Conservation (phyloP, 2,797 vertebrate species). For the Dendrocincla fuliginosa region DNA sequence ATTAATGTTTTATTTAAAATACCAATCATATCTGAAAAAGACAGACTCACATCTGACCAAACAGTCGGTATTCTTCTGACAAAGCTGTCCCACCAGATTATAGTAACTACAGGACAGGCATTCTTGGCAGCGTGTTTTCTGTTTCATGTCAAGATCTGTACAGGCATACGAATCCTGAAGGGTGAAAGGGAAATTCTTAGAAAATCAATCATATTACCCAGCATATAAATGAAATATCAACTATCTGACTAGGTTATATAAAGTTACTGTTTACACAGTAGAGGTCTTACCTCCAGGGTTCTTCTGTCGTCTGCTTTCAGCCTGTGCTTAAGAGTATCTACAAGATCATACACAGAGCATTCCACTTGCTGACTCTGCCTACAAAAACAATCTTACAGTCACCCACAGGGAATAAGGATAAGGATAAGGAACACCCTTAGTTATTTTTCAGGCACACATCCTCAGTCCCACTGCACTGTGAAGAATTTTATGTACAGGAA, state of each 20-base stretch:
- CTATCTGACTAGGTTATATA: background rate
- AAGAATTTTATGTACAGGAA: background rate
- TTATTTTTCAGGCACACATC: background rate
- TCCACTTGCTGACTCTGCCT: slow-evolving; percentile 86
- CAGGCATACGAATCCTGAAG: slow-evolving; percentile 78
- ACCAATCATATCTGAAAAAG: background rate
- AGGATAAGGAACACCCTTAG: background rate
- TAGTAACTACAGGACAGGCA: slow-evolving; percentile 83
- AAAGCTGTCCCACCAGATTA: slow-evolving; percentile 81
- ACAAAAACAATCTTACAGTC: slow-evolving; percentile 22
- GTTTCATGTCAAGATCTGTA: slow-evolving; percentile 77
- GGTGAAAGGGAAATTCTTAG: background rate
- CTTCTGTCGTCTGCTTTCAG: slow-evolving; percentile 71
- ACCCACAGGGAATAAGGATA: background rate
- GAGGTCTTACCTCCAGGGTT: slow-evolving; percentile 74
- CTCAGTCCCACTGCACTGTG: background rate
- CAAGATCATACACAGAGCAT: slow-evolving; percentile 75
- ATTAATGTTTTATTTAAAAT: background rate
- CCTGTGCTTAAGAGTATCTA: slow-evolving; percentile 76
- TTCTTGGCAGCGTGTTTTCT: slow-evolving; percentile 82
- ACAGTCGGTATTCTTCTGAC: slow-evolving; percentile 83
- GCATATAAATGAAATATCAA: background rate
- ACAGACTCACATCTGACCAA: slow-evolving; percentile 79
- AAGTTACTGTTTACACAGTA: background rate
- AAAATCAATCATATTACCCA: background rate